These are phyloP conservation scores for Acyrthosiphon pisum DNA, from an alignment of 1,140 invertebrate genomes.

Conservation along the genomic window DNA sequence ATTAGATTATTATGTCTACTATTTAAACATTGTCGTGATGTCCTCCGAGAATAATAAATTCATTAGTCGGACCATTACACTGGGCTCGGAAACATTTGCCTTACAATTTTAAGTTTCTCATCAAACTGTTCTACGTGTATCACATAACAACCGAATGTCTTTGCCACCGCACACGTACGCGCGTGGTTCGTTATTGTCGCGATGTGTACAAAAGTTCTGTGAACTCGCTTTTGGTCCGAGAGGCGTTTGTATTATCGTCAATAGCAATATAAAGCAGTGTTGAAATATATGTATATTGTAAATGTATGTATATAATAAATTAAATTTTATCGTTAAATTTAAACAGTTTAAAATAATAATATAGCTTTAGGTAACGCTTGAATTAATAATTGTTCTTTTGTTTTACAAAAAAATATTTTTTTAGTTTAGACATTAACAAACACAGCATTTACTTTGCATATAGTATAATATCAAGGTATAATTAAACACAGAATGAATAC, in stretches of 20 bases:
- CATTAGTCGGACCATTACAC: background rate
- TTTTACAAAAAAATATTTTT: background rate
- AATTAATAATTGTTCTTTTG: background rate
- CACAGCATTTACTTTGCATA: background rate
- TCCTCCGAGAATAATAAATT: background rate
- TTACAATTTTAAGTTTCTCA: background rate
- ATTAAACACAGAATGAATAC: background rate
- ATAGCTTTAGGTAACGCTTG: background rate
- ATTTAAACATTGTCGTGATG: background rate
- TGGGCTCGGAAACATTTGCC: background rate
- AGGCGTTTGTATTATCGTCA: background rate
- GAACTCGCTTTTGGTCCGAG: background rate
- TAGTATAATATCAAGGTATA: background rate
- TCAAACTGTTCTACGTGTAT: slow-evolving; percentile 4
- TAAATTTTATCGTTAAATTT: background rate
- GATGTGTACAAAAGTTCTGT: background rate
- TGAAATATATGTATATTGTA: background rate
- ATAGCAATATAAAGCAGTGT: background rate
- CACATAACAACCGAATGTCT: background rate
- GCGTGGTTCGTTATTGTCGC: background rate
- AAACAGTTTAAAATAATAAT: background rate
- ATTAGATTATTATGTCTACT: background rate
- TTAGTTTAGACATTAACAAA: background rate
- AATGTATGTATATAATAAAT: no score
- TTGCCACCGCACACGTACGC: background rate